phyloP scores from a whole-genome alignment of 2,113 vertebrate genomes.

The Rhinolophus ferrumequinum region DNA sequence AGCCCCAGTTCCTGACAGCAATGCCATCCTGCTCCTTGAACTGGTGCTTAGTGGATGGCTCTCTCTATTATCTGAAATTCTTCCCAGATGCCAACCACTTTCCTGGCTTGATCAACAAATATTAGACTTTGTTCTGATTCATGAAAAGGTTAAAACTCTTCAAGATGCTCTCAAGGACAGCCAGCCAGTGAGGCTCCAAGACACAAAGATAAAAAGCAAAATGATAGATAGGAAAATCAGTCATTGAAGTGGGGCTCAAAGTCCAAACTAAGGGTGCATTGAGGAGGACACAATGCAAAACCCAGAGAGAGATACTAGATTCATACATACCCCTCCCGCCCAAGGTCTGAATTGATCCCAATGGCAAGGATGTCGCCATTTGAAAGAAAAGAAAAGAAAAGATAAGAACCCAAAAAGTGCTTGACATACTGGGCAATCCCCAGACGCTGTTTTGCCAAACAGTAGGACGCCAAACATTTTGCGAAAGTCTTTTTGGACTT shows the following conservation, averaged over 20 bases:
- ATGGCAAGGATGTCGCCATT: not conserved
- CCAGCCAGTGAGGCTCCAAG: not conserved
- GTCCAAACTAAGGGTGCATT: not conserved
- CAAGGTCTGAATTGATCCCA: not conserved
- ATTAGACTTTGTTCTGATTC: not conserved
- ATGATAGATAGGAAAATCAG: not conserved
- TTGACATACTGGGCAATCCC: not conserved
- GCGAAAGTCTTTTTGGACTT: conserved; percentile 42
- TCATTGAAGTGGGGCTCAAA: not conserved
- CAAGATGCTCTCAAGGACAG: not conserved
- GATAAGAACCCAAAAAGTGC: not conserved
- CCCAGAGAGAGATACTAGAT: not conserved
- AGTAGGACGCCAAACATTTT: not conserved
- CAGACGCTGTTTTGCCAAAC: not conserved
- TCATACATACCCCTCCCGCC: not conserved
- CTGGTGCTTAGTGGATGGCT: not conserved
- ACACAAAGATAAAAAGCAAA: not conserved
- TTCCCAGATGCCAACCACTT: not conserved
- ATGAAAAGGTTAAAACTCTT: not conserved
- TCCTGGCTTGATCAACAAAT: not conserved
- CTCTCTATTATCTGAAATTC: not conserved
- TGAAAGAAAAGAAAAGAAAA: not conserved
- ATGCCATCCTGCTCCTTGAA: not conserved
- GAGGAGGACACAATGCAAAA: not conserved
- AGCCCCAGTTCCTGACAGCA: not conserved